phyloP scores from a whole-genome alignment of 2,888 invertebrate genomes.

The Tetheella fluctuosa region DNA sequence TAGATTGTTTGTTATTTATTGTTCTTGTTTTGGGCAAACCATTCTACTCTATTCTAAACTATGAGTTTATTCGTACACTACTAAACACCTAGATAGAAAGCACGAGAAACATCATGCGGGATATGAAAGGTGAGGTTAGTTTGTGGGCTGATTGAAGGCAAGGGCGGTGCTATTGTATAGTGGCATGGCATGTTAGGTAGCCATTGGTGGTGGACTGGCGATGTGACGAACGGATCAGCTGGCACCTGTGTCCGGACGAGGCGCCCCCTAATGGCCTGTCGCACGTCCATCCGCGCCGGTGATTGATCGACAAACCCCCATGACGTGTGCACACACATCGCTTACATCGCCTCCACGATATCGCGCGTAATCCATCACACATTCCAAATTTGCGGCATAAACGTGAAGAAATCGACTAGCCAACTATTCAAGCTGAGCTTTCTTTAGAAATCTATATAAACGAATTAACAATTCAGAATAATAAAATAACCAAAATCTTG shows the following conservation, averaged over 20 bases:
- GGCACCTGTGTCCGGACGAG: slow-evolving; percentile 69
- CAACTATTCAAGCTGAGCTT: background rate
- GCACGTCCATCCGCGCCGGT: slow-evolving; percentile 73
- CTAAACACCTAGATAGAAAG: background rate
- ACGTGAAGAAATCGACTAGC: slow-evolving; percentile 27
- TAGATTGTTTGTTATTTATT: too few species aligned
- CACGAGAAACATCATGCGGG: background rate
- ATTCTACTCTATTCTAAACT: too few species aligned
- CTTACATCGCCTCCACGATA: slow-evolving; percentile 65
- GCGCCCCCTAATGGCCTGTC: slow-evolving; percentile 79
- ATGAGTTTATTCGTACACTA: background rate
- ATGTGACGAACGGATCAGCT: slow-evolving; percentile 38
- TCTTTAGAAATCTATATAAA: too few species aligned
- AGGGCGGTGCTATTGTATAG: slow-evolving; percentile 31
- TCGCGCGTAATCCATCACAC: slow-evolving; percentile 72
- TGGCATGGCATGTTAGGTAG: slow-evolving; percentile 34
- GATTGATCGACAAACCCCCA: slow-evolving; percentile 78
- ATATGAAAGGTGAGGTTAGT: slow-evolving; percentile 34
- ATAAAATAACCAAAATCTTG: too few species aligned
- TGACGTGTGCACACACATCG: slow-evolving; percentile 71
- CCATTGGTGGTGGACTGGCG: slow-evolving; percentile 34
- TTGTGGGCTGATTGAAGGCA: slow-evolving; percentile 57
- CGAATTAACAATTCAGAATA: too few species aligned
- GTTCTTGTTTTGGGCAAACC: too few species aligned
- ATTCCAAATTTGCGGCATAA: slow-evolving; percentile 50